Percentiles rank a stretch among this genome's conserved stretches.
phyloP scores from a whole-genome alignment of 2,888 invertebrate genomes.

The Euclidia mi region DNA sequence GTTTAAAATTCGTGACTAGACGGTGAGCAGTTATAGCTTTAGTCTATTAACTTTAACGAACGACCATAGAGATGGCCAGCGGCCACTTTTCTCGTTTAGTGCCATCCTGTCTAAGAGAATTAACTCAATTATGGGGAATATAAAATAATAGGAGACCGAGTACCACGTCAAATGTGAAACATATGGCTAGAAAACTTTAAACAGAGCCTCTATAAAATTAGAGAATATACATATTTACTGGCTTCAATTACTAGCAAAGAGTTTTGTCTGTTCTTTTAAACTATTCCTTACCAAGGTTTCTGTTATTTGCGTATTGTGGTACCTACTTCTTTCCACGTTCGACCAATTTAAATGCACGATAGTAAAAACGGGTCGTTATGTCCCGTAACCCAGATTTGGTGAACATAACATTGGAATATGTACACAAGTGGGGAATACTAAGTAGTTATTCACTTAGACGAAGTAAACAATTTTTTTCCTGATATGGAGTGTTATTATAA shows the following conservation, averaged over 20 bases:
- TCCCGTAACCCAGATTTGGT: constrained; percentile 47
- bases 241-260: too few species aligned
- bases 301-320: too few species aligned
- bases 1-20: constrained; percentile 3
- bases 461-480: constrained; percentile 60
- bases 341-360: constrained; percentile 22
- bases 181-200: neutral
- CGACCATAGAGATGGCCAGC: constrained; percentile 56
- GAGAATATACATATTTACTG: too few species aligned
- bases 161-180: constrained; percentile 10
- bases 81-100: constrained; percentile 71
- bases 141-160: constrained; percentile 36
- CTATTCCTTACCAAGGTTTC: too few species aligned
- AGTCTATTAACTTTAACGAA: constrained; percentile 63
- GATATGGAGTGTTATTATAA: constrained; percentile 35
- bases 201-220: too few species aligned
- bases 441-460: constrained; percentile 64
- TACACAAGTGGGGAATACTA: constrained; percentile 61
- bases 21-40: constrained; percentile 28
- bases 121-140: constrained; percentile 63
- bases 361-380: constrained; percentile 31
- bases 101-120: constrained; percentile 64
- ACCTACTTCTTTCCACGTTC: constrained; percentile 12
- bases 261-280: too few species aligned
- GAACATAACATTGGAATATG: constrained; percentile 49